Evolutionary conservation across 2,113 vertebrate species (phyloP).

Genomic region (Macaca mulatta): DNA sequence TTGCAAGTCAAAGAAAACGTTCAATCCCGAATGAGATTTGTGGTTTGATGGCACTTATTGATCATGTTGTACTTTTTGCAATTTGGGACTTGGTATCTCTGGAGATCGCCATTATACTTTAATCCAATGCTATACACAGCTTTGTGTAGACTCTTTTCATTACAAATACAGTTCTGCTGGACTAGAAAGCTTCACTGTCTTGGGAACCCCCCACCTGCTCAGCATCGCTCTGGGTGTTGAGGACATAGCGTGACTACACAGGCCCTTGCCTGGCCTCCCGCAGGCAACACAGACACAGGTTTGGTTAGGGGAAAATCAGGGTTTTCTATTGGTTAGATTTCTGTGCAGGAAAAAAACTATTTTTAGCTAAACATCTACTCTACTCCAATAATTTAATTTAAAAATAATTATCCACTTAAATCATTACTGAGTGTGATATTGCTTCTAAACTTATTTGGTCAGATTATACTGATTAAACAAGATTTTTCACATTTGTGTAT

Average conservation of each 20-base stretch:
- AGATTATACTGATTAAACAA: background rate
- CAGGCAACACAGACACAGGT: rapidly evolving
- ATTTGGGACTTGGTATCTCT: background rate
- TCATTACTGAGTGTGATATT: background rate
- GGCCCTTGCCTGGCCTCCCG: too few relatives aligned
- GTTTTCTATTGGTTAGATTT: background rate
- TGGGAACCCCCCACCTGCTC: too few relatives aligned
- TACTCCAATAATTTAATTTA: rapidly evolving
- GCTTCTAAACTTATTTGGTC: background rate
- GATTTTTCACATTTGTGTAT: background rate
- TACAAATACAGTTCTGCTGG: background rate
- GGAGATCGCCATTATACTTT: background rate
- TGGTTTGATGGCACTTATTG: background rate
- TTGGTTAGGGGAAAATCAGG: background rate
- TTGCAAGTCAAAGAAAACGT: rapidly evolving
- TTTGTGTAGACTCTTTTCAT: background rate
- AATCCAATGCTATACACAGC: background rate
- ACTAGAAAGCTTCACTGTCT: background rate
- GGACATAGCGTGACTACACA: background rate
- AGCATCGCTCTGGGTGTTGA: background rate
- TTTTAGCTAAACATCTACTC: background rate
- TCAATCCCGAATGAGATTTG: background rate
- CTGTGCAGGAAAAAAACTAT: background rate
- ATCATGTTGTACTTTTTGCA: too few relatives aligned
- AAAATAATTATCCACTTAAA: too few relatives aligned